Evolutionary conservation across 2,888 invertebrate genomes (phyloP), one percentile per base, ranked within the genome.

Genomic region (Tortrix viridana): DNA sequence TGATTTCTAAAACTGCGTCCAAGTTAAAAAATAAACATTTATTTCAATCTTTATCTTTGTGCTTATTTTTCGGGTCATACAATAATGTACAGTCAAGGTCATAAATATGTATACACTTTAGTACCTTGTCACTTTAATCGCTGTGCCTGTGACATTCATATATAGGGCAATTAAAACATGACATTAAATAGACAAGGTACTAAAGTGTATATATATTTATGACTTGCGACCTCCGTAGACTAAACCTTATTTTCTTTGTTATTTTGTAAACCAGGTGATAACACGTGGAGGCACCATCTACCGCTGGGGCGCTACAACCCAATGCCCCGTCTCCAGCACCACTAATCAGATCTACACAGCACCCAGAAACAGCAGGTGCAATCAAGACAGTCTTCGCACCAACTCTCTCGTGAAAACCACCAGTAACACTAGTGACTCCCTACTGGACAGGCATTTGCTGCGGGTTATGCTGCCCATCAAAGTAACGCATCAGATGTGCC

Each of bases 401-500:
- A 55, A n/a, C 61, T 47, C 47, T 26, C 64, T 68, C 5, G 66
- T 69, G 14, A 52, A 44, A 53, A 38, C 32, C 7, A 32, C 32
- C 32, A 32, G 43, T 20, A 61, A 60, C 20, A n/a, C 54, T 16
- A 68, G 65, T 16, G 88, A 88, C 64, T 72, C 84, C 0, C 67
- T 88, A 0, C 55, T 85, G 16, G 86, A 88, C 26, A 72, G 84
- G 5, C 80, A 85, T 59, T 67, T 88, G 38, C 65, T 85, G 2
- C 81, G 85, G 63, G 78, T 92, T 2, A 82, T 88, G 82, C 63
- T 93, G 41, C 89, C 91, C 0, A 80, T 93, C 37, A 88, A 85
- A 60, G 81, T 93, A 19, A 84, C 89, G 0, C 87, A 89, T 64
- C 88, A 91, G 65, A 92, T 93, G 93, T 93, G 93, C 55, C 93